Evolutionary conservation across 2,888 invertebrate species (phyloP).

Genomic region (Chironomus tentans): DNA sequence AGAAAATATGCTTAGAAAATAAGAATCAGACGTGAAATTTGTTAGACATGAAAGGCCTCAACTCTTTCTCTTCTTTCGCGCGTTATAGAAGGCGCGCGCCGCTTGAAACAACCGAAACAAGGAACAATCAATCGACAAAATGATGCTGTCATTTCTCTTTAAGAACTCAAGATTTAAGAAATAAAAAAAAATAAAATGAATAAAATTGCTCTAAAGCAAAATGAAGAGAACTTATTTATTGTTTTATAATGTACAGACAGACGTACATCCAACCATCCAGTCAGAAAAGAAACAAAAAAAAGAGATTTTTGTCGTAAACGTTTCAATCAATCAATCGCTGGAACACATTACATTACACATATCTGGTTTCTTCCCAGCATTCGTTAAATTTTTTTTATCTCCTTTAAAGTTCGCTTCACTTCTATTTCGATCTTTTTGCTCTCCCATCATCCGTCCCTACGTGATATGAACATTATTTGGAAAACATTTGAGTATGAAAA

Average conservation of each 20-base stretch:
- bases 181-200: slow-evolving; percentile 3
- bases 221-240: slow-evolving; percentile 6
- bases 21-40: background rate
- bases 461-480: too few relatives aligned
- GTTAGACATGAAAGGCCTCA: background rate
- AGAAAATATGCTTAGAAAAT: too few relatives aligned
- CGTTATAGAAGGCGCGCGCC: background rate
- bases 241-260: slow-evolving; percentile 1
- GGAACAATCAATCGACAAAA: slow-evolving; percentile 25
- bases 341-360: background rate
- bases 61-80: background rate
- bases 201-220: background rate
- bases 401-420: background rate
- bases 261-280: background rate
- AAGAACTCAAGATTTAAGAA: background rate
- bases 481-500: too few relatives aligned
- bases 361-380: slow-evolving; percentile 17
- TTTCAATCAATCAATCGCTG: slow-evolving; percentile 24
- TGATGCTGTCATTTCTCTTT: slow-evolving; percentile 15
- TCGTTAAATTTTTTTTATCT: background rate
- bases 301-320: slow-evolving; percentile 20
- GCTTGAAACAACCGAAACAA: background rate
- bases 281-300: background rate
- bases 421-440: background rate
- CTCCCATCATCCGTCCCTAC: background rate